Evolutionary conservation across 2,113 vertebrate genomes (phyloP).

Genomic region (Hippotragus niger): DNA sequence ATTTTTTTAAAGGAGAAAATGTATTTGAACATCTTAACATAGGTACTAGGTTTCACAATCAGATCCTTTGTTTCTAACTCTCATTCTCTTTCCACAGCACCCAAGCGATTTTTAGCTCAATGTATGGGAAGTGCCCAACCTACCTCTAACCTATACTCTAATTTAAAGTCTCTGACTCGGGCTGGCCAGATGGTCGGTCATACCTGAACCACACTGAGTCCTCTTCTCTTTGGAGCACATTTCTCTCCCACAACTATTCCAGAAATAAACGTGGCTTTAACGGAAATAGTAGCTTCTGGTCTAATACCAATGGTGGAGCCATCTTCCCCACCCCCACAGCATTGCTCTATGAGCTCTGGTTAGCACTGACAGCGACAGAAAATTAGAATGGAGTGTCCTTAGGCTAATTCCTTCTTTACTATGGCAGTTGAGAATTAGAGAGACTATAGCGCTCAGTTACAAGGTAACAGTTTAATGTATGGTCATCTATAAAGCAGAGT

Average conservation of each 20-base stretch:
- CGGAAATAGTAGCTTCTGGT: slow-evolving; percentile 17
- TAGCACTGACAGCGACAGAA: slow-evolving; percentile 37
- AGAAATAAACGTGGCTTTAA: slow-evolving; percentile 31
- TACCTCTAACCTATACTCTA: neutral
- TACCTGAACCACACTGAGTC: slow-evolving; percentile 36
- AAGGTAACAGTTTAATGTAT: neutral
- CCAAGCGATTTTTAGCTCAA: slow-evolving; percentile 34
- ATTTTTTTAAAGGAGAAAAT: slow-evolving; percentile 47
- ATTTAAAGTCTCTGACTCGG: neutral
- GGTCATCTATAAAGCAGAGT: neutral
- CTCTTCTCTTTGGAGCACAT: slow-evolving; percentile 40
- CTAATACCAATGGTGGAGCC: slow-evolving; percentile 41
- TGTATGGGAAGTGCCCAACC: neutral
- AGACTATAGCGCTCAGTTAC: neutral
- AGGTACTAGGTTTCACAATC: slow-evolving; percentile 34
- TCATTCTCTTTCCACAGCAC: slow-evolving; percentile 22
- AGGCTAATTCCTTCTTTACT: slow-evolving; percentile 40
- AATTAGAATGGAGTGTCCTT: slow-evolving; percentile 56
- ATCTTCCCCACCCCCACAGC: slow-evolving; percentile 50
- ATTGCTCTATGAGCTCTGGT: slow-evolving; percentile 12
- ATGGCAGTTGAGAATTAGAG: neutral
- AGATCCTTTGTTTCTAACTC: slow-evolving; percentile 44
- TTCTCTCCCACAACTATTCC: slow-evolving; percentile 29
- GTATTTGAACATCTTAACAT: slow-evolving; percentile 4
- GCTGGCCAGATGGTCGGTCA: neutral